Percentiles rank a stretch among this genome's conserved stretches.
phyloP scores from a whole-genome alignment of 1,140 invertebrate genomes.

The Drosophila ficusphila region DNA sequence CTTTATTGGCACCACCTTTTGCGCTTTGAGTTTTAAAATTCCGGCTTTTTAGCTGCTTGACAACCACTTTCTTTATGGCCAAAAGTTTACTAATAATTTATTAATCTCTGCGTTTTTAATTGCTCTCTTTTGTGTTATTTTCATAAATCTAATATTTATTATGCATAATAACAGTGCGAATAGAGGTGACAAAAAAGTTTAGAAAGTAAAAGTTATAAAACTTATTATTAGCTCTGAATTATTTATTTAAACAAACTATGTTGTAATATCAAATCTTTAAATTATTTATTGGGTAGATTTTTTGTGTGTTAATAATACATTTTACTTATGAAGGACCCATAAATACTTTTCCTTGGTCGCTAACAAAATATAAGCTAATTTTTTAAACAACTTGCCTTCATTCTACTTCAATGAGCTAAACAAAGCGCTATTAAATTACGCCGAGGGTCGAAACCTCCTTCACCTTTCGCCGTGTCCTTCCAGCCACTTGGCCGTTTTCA shows the following conservation, averaged over 20 bases:
- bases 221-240: too few species aligned
- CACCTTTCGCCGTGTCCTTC: background rate
- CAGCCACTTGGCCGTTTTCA: background rate
- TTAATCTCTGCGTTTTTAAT: constrained; percentile 25
- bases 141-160: background rate
- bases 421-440: constrained; percentile 31
- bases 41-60: background rate
- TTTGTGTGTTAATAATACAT: too few species aligned
- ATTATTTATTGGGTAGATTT: too few species aligned
- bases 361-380: constrained; percentile 6
- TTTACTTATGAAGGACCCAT: too few species aligned
- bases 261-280: too few species aligned
- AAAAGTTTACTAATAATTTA: constrained; percentile 21
- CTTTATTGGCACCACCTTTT: background rate
- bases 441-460: constrained; percentile 5
- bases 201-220: too few species aligned
- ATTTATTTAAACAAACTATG: too few species aligned
- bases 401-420: constrained; percentile 17
- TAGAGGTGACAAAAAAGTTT: too few species aligned
- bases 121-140: background rate
- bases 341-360: background rate
- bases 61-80: background rate
- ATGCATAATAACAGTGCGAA: background rate
- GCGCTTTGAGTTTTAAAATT: background rate
- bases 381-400: background rate